phyloP scores from a whole-genome alignment of 1,140 invertebrate genomes.

The Brachionus asplanchnoidis region DNA sequence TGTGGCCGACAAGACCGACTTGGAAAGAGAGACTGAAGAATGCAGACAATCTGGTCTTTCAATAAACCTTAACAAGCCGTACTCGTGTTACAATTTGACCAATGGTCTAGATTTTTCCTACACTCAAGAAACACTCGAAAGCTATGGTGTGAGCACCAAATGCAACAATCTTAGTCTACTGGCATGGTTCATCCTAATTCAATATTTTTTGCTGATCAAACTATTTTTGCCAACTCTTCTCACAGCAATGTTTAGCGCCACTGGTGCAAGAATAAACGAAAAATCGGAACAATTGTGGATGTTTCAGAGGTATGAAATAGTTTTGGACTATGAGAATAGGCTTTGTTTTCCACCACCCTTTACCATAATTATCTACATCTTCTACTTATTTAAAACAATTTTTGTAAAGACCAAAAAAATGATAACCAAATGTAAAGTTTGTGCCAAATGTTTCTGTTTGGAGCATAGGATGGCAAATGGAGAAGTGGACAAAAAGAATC shows the following conservation, averaged over 20 bases:
- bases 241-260: conserved; percentile 57
- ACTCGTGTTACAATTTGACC: conserved; percentile 23
- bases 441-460: background rate
- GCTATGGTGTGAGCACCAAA: background rate
- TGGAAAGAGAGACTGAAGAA: conserved; percentile 46
- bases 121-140: background rate
- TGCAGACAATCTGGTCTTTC: conserved; percentile 35
- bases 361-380: background rate
- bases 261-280: conserved; percentile 51
- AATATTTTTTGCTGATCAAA: conserved; percentile 57
- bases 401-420: background rate
- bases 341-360: conserved; percentile 43
- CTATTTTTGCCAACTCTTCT: conserved; percentile 57
- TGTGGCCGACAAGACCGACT: conserved; percentile 54
- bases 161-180: conserved; percentile 54
- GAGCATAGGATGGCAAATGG: background rate
- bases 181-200: conserved; percentile 55
- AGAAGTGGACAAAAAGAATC: background rate
- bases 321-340: conserved; percentile 58
- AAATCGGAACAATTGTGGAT: conserved; percentile 56
- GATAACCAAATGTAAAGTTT: background rate
- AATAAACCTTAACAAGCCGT: background rate
- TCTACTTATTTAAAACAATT: background rate
- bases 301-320: conserved; percentile 57
- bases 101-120: conserved; percentile 27